A percentile compares a stretch with the other conserved stretches of the same genome.
phyloP scores from a whole-genome alignment of 92 coral and sea anemone species.

The Parazoanthus darwini region DNA sequence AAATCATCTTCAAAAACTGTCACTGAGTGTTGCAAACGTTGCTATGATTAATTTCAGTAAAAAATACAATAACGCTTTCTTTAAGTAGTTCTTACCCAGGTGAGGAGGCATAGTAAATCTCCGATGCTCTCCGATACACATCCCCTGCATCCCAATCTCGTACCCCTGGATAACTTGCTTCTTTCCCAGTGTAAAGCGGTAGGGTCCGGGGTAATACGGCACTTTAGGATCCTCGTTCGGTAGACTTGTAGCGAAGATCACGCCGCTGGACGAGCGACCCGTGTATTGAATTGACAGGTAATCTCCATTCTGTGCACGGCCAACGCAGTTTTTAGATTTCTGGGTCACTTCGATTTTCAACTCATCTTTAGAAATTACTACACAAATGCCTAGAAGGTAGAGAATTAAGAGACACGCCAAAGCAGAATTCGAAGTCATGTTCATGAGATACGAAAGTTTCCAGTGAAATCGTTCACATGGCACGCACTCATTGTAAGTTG shows the following conservation, averaged over 20 bases:
- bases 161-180: constrained; percentile 38
- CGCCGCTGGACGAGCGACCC: constrained; percentile 29
- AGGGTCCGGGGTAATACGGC: constrained; percentile 40
- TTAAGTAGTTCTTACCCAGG: constrained; percentile 25
- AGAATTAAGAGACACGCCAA: background rate
- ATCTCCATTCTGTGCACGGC: constrained; percentile 33
- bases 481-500: background rate
- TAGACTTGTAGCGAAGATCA: constrained; percentile 28
- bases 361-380: constrained; percentile 6
- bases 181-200: constrained; percentile 33
- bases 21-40: too few relatives aligned
- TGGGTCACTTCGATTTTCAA: constrained; percentile 30
- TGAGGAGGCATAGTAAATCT: constrained; percentile 45
- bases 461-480: background rate
- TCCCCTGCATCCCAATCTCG: constrained; percentile 47
- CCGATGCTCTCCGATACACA: constrained; percentile 41
- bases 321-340: constrained; percentile 2
- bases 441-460: background rate
- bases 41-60: too few relatives aligned
- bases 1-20: too few relatives aligned
- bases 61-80: too few relatives aligned
- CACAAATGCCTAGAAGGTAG: constrained; percentile 3
- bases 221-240: constrained; percentile 21
- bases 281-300: constrained; percentile 36
- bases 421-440: background rate